Conservation (phyloP, 2,113 vertebrate species). For the Ceyx margarethae region DNA sequence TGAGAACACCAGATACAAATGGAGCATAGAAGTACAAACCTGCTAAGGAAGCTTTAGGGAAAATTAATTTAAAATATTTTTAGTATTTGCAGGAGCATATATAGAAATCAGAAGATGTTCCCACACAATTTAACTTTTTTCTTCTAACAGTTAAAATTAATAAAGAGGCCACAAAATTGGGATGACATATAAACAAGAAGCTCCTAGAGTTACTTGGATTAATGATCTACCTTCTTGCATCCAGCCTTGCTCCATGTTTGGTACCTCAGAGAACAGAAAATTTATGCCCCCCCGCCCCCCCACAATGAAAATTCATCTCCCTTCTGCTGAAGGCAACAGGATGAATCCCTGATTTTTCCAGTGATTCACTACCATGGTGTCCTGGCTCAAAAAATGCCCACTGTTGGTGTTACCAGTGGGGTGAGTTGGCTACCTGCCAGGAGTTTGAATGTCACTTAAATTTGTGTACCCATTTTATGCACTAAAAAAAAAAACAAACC, state of each 20-base stretch:
- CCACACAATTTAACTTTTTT: background rate
- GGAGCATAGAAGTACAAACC: background rate
- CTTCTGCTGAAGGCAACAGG: background rate
- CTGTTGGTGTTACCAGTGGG: background rate
- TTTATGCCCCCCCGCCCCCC: background rate
- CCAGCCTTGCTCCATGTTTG: background rate
- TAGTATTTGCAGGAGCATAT: background rate
- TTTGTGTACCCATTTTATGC: background rate
- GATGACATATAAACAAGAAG: background rate
- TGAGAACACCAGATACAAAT: conserved; percentile 8
- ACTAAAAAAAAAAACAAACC: background rate
- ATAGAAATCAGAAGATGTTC: background rate
- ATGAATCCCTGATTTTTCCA: background rate
- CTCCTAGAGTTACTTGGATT: conserved; percentile 21
- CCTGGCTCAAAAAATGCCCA: background rate
- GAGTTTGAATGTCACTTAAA: background rate
- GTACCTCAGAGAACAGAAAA: background rate
- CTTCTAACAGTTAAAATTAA: conserved; percentile 38
- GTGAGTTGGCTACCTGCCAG: background rate
- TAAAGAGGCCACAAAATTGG: conserved; percentile 5
- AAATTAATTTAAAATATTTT: background rate
- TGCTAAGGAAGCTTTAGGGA: background rate
- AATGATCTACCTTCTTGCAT: background rate
- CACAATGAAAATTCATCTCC: background rate
- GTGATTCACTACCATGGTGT: background rate